Evolutionary conservation across 2,797 vertebrate species (phyloP).

Genomic region (Paramormyrops hopkinsi): DNA sequence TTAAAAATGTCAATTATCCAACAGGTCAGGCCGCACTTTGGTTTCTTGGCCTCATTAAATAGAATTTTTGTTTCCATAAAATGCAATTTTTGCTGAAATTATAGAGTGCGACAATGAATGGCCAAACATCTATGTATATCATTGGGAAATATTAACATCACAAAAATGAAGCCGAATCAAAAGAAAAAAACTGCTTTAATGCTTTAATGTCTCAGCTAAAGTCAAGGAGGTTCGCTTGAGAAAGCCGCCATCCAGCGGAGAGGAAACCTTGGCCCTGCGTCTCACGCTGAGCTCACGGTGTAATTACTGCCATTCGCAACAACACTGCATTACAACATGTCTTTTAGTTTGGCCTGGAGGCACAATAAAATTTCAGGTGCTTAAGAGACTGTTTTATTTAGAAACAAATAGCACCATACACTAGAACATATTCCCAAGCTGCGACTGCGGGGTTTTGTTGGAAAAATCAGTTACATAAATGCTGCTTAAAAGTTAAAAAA

Average conservation of each 20-base stretch:
- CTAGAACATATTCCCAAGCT: not conserved
- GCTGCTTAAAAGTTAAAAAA: not conserved
- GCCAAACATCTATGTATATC: slow-evolving; percentile 9
- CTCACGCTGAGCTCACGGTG: not conserved
- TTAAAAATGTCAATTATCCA: slow-evolving; percentile 16
- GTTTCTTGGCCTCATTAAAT: slow-evolving; percentile 18
- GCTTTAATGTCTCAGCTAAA: not conserved
- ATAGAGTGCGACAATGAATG: not conserved
- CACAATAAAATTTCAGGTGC: slow-evolving; percentile 6
- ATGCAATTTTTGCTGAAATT: slow-evolving; percentile 6
- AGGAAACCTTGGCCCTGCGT: not conserved
- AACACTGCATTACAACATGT: slow-evolving; percentile 2
- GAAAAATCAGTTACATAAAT: not conserved
- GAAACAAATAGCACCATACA: not conserved
- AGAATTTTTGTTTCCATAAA: not conserved
- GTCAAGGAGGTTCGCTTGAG: not conserved
- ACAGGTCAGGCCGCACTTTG: slow-evolving; percentile 19
- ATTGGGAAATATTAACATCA: not conserved
- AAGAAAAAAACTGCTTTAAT: not conserved
- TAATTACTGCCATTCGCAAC: not conserved
- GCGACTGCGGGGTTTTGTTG: not conserved
- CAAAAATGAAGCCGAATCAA: not conserved
- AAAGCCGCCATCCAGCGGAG: not conserved
- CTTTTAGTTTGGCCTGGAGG: slow-evolving; percentile 4
- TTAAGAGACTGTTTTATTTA: slow-evolving; percentile 6